Conservation (phyloP, 2,113 vertebrate genomes). For the Tretioscincus oriximinensis region DNA sequence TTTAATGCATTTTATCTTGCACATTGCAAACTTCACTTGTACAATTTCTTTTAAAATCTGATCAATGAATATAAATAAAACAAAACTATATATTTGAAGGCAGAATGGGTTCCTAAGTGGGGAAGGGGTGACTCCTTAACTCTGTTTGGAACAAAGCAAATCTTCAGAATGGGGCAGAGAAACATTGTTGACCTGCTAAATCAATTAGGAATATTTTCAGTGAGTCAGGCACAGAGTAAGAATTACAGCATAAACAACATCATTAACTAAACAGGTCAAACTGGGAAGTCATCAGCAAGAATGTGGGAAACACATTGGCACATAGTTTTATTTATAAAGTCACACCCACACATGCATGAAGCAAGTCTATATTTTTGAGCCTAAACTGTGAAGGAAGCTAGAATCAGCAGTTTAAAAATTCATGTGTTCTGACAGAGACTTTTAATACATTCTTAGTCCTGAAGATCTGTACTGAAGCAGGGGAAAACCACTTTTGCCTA, state of each 20-base stretch:
- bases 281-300: slow-evolving; percentile 5
- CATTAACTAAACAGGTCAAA: slow-evolving; percentile 24
- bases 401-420: background rate
- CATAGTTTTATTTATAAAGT: slow-evolving; percentile 15
- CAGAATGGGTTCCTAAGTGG: background rate
- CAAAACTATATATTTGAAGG: background rate
- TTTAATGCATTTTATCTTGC: no score
- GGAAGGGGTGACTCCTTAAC: background rate
- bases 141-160: background rate
- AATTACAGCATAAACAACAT: slow-evolving; percentile 4
- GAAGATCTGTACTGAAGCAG: no score
- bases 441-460: no score
- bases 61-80: no score
- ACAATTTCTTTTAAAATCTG: no score
- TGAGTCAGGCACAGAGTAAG: slow-evolving; percentile 7
- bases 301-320: background rate
- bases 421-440: no score
- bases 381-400: background rate
- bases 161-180: slow-evolving; percentile 6
- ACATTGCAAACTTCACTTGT: no score
- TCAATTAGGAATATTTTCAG: background rate
- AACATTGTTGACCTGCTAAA: background rate
- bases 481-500: no score
- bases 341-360: slow-evolving; percentile 1
- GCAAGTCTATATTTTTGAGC: background rate